These are phyloP conservation scores for Halyomorpha halys DNA, from an alignment of 1,140 invertebrate genomes.

Conservation along the genomic window DNA sequence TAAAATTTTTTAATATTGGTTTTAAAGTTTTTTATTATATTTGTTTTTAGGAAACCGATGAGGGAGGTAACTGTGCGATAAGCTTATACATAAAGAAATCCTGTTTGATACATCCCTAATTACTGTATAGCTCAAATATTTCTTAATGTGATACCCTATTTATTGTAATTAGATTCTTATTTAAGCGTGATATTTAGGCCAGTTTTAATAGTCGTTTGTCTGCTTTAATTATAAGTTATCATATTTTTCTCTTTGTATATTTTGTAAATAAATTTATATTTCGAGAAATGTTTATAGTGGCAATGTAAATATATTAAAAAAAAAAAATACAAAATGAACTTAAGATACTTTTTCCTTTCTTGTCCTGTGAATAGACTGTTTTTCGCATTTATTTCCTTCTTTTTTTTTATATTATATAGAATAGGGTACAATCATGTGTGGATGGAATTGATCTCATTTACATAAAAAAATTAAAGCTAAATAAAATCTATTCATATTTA, in stretches of 20 bases:
- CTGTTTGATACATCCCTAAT: background rate
- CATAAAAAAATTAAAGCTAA: no score
- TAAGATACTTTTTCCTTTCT: no score
- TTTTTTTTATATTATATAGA: no score
- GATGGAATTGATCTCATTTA: no score
- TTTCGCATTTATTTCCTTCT: no score
- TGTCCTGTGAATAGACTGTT: no score
- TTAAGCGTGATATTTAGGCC: slow-evolving; percentile 10
- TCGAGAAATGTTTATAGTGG: background rate
- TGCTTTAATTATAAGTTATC: slow-evolving; percentile 3
- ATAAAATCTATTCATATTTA: no score
- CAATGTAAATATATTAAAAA: no score
- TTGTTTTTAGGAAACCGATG: slow-evolving; percentile 5
- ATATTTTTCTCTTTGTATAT: slow-evolving; percentile 6
- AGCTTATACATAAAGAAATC: background rate
- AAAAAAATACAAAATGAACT: no score
- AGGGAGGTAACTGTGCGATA: background rate
- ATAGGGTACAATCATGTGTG: no score
- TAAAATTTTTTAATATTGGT: no score
- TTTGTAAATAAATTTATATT: slow-evolving; percentile 12
- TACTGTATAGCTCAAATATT: slow-evolving; percentile 5
- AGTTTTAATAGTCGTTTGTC: background rate
- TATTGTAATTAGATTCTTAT: slow-evolving; percentile 3
- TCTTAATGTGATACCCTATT: slow-evolving; percentile 3
- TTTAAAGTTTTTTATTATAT: background rate